Base-by-base conservation (phyloP, 2,113 vertebrate species). In the Lepidothrix coronata region DNA sequence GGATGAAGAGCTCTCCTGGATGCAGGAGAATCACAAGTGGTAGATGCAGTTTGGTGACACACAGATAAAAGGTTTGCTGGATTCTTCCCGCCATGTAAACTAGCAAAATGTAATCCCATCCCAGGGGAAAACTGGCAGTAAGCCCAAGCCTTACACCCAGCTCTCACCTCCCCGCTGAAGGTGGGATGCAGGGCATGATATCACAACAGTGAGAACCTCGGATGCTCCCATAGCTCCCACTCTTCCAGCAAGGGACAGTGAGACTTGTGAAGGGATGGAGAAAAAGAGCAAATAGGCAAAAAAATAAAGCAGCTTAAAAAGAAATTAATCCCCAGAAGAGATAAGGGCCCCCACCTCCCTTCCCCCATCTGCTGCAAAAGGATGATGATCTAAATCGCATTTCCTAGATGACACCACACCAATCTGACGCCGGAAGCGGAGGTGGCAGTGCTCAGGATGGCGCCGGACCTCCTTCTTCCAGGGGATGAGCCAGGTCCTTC, bases 361-460 rank as follows among this genome's bases (percentile, higher is more conserved):
- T 91, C 93, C 88, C 88, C 92, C 92, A 76, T 66, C 77, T 31
- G 62, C 80, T 82, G 81, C 3, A 0, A 91, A 88, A 96, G 96
- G 91, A 94, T 91, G 89, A 88, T 95, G 94, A 97, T 95, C 73
- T 91, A 94, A 95, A 95, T 81, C 31, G 13, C 80, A 68, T 91
- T 97, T 97, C 94, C 96, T 89, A 68, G 94, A 96, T 94, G 93
- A 93, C 91, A 94, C 30, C 5, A 3, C 8, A 44, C 87, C 2
- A 16, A 74, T 41, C 30, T 46, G 89, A 78, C 0, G 2, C 87
- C 62, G 84, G 94, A 95, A 92, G 74, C 13, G 0, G 74, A 0
- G 3, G 54, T 82, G 87, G 93, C 86, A 86, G 86, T 0, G 11
- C 79, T 86, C 80, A 57, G 94, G 70, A 84, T 43, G 83, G 51